Conservation (phyloP, 2,113 vertebrate species). For the Megaceryle torquata region DNA sequence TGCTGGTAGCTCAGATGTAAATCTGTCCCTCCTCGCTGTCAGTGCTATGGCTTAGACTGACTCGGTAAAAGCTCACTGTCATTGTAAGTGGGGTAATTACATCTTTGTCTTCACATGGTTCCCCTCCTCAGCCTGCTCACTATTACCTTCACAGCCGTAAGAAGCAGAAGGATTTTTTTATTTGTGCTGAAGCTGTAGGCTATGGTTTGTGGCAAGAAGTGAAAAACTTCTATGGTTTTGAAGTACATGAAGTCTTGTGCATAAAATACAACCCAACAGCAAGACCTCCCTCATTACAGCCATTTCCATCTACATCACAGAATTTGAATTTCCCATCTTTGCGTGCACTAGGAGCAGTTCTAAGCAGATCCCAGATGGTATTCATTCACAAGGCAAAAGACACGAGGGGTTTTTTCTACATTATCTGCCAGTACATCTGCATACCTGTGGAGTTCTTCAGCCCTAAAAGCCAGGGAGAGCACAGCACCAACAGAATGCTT, state of each 20-base stretch:
- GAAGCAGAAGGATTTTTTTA: not conserved
- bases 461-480: not conserved
- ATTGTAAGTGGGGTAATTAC: not conserved
- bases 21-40: not conserved
- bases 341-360: not conserved
- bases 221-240: not conserved
- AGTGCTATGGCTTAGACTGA: not conserved
- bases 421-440: not conserved
- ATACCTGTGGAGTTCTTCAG: not conserved
- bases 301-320: not conserved
- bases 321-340: not conserved
- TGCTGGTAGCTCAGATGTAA: not conserved
- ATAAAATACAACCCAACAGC: not conserved
- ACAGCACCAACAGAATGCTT: accelerated
- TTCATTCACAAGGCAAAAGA: not conserved
- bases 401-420: accelerated
- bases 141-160: not conserved
- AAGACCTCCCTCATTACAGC: not conserved
- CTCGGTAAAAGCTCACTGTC: not conserved
- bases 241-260: not conserved
- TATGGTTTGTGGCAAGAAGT: not conserved
- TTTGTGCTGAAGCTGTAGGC: not conserved
- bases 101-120: not conserved
- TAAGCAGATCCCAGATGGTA: not conserved
- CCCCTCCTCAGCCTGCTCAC: not conserved